These are phyloP conservation scores for Gasterosteus aculeatus DNA, from an alignment of 2,113 vertebrate genomes.

Conservation along the genomic window DNA sequence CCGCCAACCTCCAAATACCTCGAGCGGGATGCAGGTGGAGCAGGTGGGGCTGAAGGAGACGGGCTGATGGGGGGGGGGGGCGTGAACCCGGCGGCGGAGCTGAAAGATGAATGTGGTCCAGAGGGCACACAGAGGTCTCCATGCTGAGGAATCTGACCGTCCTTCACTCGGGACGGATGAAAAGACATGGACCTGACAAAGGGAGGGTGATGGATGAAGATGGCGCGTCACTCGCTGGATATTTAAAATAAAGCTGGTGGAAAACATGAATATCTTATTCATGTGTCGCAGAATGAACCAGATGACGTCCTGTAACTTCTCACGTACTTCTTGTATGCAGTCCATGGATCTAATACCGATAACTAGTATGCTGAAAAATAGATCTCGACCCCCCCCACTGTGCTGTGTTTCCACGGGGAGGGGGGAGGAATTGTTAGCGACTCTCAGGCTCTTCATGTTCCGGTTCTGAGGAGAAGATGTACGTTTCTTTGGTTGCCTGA, in stretches of 20 bases:
- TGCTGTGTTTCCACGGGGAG: no score
- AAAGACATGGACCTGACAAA: slow-evolving; percentile 26
- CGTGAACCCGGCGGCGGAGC: slow-evolving; percentile 29
- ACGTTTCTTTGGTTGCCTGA: no score
- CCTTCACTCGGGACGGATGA: slow-evolving; percentile 46
- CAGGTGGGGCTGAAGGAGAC: slow-evolving; percentile 14
- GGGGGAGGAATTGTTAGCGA: no score
- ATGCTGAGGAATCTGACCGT: slow-evolving; percentile 39
- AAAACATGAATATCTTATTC: background rate
- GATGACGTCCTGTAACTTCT: no score
- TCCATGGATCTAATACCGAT: background rate
- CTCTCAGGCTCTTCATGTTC: no score
- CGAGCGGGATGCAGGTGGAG: background rate
- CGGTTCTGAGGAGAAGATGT: no score
- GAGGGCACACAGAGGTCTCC: slow-evolving; percentile 45
- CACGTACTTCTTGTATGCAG: background rate
- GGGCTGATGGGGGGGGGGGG: slow-evolving; percentile 28
- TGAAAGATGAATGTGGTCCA: slow-evolving; percentile 44
- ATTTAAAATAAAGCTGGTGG: background rate
- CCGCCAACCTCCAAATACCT: background rate
- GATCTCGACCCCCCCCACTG: no score
- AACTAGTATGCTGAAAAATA: background rate
- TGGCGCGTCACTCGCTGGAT: background rate
- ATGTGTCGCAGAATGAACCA: no score
- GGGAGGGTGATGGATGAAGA: slow-evolving; percentile 5